Percentiles rank a stretch among this genome's conserved stretches.
These are phyloP conservation scores for Datnioides undecimradiatus DNA, from an alignment of 2,113 vertebrate genomes.

Conservation along the genomic window DNA sequence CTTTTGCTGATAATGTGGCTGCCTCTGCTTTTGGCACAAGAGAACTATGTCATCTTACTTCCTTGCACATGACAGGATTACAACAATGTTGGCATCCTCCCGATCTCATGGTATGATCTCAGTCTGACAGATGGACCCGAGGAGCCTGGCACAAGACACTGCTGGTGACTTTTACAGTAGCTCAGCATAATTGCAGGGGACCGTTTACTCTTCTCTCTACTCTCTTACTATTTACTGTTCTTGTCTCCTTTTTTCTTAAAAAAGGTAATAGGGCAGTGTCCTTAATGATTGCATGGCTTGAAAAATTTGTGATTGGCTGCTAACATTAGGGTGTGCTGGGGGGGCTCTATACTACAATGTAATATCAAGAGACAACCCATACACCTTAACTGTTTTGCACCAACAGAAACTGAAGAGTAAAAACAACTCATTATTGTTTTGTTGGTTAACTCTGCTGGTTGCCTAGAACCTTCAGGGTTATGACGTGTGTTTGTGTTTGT, in stretches of 20 bases:
- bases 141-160: conserved; percentile 39
- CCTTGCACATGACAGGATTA: conserved; percentile 29
- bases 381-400: no score
- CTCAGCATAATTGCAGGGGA: conserved; percentile 32
- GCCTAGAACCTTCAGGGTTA: no score
- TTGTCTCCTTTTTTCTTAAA: background rate
- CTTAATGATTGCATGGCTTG: background rate
- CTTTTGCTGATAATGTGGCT: background rate
- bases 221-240: conserved; percentile 14
- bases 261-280: background rate
- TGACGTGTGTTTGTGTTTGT: no score
- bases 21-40: background rate
- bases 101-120: conserved; percentile 45
- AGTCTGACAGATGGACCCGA: conserved; percentile 72
- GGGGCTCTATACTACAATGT: background rate
- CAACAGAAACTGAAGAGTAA: no score
- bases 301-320: background rate
- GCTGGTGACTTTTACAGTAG: conserved; percentile 46
- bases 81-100: conserved; percentile 46
- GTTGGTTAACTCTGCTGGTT: no score
- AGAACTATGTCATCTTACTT: conserved; percentile 17
- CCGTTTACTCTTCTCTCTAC: conserved; percentile 20
- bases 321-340: background rate
- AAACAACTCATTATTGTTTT: no score
- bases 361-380: background rate